phyloP scores from a whole-genome alignment of 2,888 invertebrate species.

The Proisotoma minuta region DNA sequence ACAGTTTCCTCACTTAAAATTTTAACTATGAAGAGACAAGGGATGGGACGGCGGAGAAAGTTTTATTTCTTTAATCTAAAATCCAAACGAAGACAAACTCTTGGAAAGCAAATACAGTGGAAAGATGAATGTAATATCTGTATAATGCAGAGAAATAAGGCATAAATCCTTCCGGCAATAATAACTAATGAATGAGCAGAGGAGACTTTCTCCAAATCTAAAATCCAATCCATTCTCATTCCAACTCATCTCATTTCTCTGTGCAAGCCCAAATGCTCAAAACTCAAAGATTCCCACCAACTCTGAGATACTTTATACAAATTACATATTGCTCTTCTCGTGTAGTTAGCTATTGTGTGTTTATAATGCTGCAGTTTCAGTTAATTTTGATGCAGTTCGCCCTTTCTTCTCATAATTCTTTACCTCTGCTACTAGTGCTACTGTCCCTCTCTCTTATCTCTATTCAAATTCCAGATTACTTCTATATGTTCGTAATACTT shows the following conservation, averaged over 20 bases:
- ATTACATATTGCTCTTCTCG: too few relatives aligned
- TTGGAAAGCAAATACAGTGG: background rate
- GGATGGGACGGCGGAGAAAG: background rate
- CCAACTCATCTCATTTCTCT: background rate
- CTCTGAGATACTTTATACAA: too few relatives aligned
- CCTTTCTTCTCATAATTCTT: too few relatives aligned
- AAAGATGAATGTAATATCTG: background rate
- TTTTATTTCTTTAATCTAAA: conserved; percentile 6
- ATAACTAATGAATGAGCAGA: conserved; percentile 46
- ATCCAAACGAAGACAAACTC: background rate
- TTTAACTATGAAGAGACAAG: background rate
- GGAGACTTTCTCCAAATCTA: background rate
- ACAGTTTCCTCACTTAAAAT: conserved; percentile 1
- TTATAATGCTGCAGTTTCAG: too few relatives aligned
- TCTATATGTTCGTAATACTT: too few relatives aligned
- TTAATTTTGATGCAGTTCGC: too few relatives aligned
- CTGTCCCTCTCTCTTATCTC: too few relatives aligned
- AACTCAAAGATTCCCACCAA: too few relatives aligned
- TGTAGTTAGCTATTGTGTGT: too few relatives aligned
- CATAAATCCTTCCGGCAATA: conserved; percentile 47
- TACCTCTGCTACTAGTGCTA: too few relatives aligned
- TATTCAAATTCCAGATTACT: too few relatives aligned
- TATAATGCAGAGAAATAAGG: conserved; percentile 11
- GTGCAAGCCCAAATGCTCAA: background rate
- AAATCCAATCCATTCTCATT: conserved; percentile 6